Evolutionary conservation across 1,140 invertebrate species (phyloP), one percentile per base, ranked within the genome.

Genomic region (fruit fly (Drosophila melanogaster)): DNA sequence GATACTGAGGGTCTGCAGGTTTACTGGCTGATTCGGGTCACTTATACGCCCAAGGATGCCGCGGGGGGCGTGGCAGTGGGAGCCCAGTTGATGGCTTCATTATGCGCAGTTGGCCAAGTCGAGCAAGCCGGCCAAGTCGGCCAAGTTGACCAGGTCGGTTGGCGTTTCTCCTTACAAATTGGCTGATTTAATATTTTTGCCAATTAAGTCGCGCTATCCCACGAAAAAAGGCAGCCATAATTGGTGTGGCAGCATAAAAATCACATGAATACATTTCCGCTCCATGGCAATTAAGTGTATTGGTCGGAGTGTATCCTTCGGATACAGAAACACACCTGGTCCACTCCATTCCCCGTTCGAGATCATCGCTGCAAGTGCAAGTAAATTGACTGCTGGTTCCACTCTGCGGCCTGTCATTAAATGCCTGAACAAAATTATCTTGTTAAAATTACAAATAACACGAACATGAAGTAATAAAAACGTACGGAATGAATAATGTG

Each of bases 401-500:
- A 59, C 67, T 64, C 57, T 35, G 37, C 60, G 58, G 57, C 73
- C 70, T 76, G 84, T 84, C 90, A 91, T 91, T 91, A 91, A 91
- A 91, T 91, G 86, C 86, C 85, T 77, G 87, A 91, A 90, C 77
- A 91, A 91, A 91, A 91, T 91, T 91, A 91, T 91, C 90, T 91
- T 91, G 90, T 91, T 91, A 91, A 91, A 91, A 91, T 91, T 91
- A 91, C 90, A 91, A 91, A 91, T 91, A 91, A 91, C 90, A 91
- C 79, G 90, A 91, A 87, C 83, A 84, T 77, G 83, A 58, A 87
- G 86, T 87, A 90, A 91, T 91, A 91, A 91, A 83, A 91, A 91
- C 77, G 77, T 86, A 86, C 73, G 81, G 84, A 89, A 89, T 90
- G 84, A 89, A 89, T 89, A 89, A 89, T 89, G 84, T 84, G 84